Evolutionary conservation across 2,888 invertebrate genomes (phyloP).

Genomic region (Sphecodes monilicornis): DNA sequence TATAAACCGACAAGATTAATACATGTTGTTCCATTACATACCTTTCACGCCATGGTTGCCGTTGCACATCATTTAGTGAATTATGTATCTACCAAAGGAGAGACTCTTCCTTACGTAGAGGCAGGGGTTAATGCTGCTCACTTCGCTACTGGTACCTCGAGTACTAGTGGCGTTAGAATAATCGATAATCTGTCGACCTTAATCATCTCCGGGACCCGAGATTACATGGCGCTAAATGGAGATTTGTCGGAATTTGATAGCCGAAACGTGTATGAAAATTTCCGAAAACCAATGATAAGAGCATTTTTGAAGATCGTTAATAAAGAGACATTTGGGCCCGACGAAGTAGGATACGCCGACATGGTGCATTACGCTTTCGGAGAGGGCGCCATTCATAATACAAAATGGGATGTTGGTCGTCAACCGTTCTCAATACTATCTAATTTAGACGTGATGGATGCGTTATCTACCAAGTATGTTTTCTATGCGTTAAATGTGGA

Average conservation of each 20-base stretch:
- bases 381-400: background rate
- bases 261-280: background rate
- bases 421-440: background rate
- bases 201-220: background rate
- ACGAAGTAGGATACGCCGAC: background rate
- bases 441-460: background rate
- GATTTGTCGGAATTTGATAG: background rate
- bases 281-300: background rate
- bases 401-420: background rate
- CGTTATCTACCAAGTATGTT: too few species aligned
- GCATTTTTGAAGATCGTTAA: background rate
- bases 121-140: background rate
- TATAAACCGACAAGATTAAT: background rate
- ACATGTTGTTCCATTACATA: background rate
- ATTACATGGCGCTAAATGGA: background rate
- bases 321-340: background rate
- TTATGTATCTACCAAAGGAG: background rate
- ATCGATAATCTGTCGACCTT: background rate
- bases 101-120: background rate
- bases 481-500: background rate
- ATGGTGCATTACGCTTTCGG: conserved; percentile 1
- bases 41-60: background rate
- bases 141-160: background rate
- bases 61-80: background rate
- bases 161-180: background rate